Evolutionary conservation across 2,888 invertebrate genomes (phyloP), one percentile per base, ranked within the genome.

Genomic region (Hetaerina titia): DNA sequence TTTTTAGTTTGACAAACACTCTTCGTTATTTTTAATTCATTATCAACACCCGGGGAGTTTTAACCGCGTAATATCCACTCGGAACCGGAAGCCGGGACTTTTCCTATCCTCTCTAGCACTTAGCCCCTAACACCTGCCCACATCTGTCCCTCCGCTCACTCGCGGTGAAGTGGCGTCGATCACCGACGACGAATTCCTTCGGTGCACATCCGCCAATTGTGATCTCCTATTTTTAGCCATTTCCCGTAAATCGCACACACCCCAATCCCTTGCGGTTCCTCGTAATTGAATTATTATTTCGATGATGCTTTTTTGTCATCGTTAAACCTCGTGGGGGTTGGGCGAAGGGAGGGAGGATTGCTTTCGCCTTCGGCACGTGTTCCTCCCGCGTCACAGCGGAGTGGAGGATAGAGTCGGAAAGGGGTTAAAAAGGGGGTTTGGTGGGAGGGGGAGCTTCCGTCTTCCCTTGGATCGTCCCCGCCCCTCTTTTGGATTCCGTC

Each of bases 221-320:
- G 69, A 69, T 69, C 69, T 69, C 69, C 69, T n/a, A 31, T 31
- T 81, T 31, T 13, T 81, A 13, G 81, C 31, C 31, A 2, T 31
- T 31, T 69, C 69, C 19, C 9, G 22, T 13, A 4, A 45, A 45
- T 45, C 45, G 45, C 45, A 45, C 45, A 45, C 45, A 45, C 45
- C 11, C 31, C 31, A 81, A 1, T 11, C 81, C 15, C 81, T 31
- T 13, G 8, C 13, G 31, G 81, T 31, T 31, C 31, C 31, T 22
- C 81, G 25, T 81, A 81, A 81, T 81, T 81, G 81, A 81, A 81
- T 81, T 81, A 31, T 31, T 31, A 81, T 81, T 81, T 81, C 81
- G 81, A 31, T 81, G 81, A 9, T 81, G 25, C 31, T 81, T 81
- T 81, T 31, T 81, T 81, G 81, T 81, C 13, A 31, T 31, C 31